Base-by-base conservation (phyloP, 2,888 invertebrate genomes). In the Tetramorium bicarinatum region DNA sequence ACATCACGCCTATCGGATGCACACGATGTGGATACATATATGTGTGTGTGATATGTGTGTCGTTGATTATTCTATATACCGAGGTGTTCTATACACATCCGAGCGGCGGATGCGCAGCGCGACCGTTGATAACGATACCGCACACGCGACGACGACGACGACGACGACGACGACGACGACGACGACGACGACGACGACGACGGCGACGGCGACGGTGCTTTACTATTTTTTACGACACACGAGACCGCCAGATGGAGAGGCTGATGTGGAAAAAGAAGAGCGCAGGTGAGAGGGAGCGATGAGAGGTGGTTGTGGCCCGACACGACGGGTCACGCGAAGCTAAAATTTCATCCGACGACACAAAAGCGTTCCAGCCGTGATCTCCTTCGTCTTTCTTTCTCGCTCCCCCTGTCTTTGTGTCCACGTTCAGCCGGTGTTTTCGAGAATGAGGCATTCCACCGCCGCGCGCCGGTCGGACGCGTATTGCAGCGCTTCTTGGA, bases 71-170 rank as follows among this genome's bases (percentile, higher is more conserved):
- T 79, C 34, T 79, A 47, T 69, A 44, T 59, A 72, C 18, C 59
- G 15, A 47, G 21, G 21, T 59, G 18, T 72, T 25, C 59, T 41
- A 41, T 62, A 44, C 41, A 54, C 41, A 52, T 47, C 62, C 52
- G 62, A 62, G 41, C 61, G 25, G 54, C 15, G 52, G 52, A 81
- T 81, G 77, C 64, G 21, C 62, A 56, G 34, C 41, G 62, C 49
- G 81, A 77, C 77, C 74, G 74, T 74, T 76, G 77, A 81, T 81
- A 81, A 81, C 77, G 62, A 81, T 81, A 77, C 44, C 41, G 77
- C 13, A 62, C 81, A 81, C 77, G 77, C 77, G 77, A 75, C 34
- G 62, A 62, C 52, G 49, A 52, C 25, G 21, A 25, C 49, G 62
- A 15, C 15, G 47, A 21, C 62, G 34, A 29, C 61, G 44, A 34